These are phyloP conservation scores for Oceanodroma leucorhoa DNA, from an alignment of 2,797 vertebrate species.

Conservation along the genomic window DNA sequence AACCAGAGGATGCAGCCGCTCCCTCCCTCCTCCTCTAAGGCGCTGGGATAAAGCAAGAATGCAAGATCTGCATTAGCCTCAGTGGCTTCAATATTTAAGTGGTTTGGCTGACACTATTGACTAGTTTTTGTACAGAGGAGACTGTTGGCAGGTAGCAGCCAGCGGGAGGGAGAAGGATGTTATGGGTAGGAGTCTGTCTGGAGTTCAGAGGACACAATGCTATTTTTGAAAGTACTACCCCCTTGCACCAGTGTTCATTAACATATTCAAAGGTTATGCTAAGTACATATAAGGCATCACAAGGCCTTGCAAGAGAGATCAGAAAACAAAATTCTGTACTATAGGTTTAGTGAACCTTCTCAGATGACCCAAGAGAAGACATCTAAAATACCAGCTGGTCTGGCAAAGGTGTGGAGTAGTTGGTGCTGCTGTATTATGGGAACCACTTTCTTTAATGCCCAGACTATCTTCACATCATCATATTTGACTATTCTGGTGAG, in stretches of 20 bases:
- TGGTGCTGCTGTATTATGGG: neutral
- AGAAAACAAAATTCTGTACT: neutral
- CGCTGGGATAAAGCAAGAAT: neutral
- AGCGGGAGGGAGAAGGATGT: neutral
- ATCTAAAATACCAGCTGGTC: neutral
- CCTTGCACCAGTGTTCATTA: neutral
- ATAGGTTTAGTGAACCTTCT: neutral
- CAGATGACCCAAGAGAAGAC: neutral
- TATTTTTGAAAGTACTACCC: neutral
- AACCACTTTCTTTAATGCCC: neutral
- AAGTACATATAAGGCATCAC: neutral
- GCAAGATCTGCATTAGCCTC: neutral
- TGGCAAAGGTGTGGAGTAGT: neutral
- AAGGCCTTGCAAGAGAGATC: neutral
- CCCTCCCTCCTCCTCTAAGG: neutral
- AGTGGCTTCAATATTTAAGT: neutral
- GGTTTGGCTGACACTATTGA: neutral
- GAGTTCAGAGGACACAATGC: neutral
- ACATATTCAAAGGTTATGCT: neutral
- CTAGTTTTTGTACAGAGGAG: neutral
- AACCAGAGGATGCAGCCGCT: neutral
- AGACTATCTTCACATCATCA: neutral
- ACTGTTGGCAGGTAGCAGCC: neutral
- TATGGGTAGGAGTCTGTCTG: neutral
- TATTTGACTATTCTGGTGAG: neutral